Base-by-base conservation (phyloP, 2,888 invertebrate species). In the Pogonocherus hispidulus region DNA sequence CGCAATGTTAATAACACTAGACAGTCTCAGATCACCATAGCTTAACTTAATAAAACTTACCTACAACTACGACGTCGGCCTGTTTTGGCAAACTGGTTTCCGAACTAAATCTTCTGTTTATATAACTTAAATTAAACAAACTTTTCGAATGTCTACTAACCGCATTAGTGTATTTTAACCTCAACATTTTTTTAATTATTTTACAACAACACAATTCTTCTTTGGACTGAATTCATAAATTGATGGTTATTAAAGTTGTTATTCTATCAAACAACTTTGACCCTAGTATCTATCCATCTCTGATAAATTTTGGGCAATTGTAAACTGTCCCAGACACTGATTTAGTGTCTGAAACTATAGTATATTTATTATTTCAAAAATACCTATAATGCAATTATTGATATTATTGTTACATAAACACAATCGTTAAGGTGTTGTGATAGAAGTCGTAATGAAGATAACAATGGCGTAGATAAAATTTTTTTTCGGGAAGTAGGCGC, bases 251-350 rank as follows among this genome's bases (percentile, higher is more conserved):
- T 76, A 70, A 63, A 66, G 65, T 73, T 70, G 69, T 76, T 74
- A 75, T 80, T 80, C 77, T 78, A 78, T 81, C 79, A 79, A 80
- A 80, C 81, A 81, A 78, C 77, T 79, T 78, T 81, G 80, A 80
- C 79, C 81, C 72, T 70, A 59, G 37, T 51, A 56, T 70, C 59
- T 63, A 71, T 67, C 60, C 63, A 67, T 69, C 63, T 62, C 51
- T 65, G 70, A 70, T 73, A 73, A 70, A 57, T 68, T 62, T 47
- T 52, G 65, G 68, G 49, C 59, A 37, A 19, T 14, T 19, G 41
- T 54, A 62, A 67, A 67, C 22, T 47, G 18, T 23, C 37, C 47
- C 23, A 57, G 44, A 52, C 67, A 9, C 51, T 22, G 18, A 11
- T 27, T 14, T 18, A 52, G 16, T 27, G 9, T 16, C 11, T 5